These are phyloP conservation scores for Nomada ruficornis DNA, from an alignment of 2,888 invertebrate species.

Conservation along the genomic window DNA sequence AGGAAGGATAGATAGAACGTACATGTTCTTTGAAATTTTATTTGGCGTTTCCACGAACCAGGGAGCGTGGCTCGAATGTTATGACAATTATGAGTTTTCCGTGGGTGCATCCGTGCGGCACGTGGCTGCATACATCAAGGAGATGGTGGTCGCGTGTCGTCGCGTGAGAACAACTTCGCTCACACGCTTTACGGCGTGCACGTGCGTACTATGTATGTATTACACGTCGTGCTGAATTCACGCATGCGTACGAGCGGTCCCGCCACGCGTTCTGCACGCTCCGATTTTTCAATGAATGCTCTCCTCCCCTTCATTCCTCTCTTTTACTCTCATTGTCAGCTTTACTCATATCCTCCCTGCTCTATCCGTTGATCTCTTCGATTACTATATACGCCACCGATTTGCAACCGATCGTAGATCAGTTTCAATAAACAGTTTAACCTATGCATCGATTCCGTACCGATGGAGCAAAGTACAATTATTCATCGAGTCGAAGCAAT, in stretches of 20 bases:
- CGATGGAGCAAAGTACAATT: too few relatives aligned
- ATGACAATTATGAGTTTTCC: conserved; percentile 83
- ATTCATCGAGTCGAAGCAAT: too few relatives aligned
- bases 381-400: neutral
- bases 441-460: too few relatives aligned
- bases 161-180: conserved; percentile 83
- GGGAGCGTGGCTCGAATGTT: conserved; percentile 71
- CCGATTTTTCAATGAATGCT: conserved; percentile 50
- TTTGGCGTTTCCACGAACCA: conserved; percentile 32
- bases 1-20: too few relatives aligned
- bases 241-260: conserved; percentile 49
- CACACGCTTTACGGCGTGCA: conserved; percentile 79
- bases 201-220: conserved; percentile 48
- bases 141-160: conserved; percentile 73
- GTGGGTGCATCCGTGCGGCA: conserved; percentile 77
- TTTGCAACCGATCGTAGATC: too few relatives aligned
- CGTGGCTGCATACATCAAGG: conserved; percentile 69
- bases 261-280: conserved; percentile 55
- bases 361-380: too few relatives aligned
- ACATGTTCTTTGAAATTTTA: too few relatives aligned
- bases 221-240: conserved; percentile 1
- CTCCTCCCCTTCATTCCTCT: conserved; percentile 1
- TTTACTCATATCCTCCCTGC: too few relatives aligned
- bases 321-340: too few relatives aligned
- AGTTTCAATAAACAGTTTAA: too few relatives aligned